Evolutionary conservation across 2,797 vertebrate genomes (phyloP).

Genomic region (Picus viridis): DNA sequence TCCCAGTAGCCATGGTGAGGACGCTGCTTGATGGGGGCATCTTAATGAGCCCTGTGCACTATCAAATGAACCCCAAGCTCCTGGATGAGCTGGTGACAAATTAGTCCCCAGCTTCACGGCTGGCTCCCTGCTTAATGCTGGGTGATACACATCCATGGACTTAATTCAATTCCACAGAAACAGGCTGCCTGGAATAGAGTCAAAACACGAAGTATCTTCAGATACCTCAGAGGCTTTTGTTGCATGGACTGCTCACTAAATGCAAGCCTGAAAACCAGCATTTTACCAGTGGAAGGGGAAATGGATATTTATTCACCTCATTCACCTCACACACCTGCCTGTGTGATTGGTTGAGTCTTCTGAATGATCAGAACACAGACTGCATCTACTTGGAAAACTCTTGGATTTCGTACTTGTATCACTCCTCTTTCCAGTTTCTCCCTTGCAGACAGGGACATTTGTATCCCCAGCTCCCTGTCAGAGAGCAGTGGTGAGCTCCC

Average conservation of each 20-base stretch:
- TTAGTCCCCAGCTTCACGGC: neutral
- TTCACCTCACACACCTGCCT: neutral
- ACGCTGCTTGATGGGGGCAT: neutral
- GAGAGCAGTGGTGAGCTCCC: neutral
- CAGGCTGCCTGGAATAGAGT: neutral
- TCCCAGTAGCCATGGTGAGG: neutral
- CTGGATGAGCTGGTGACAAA: neutral
- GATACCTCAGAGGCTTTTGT: neutral
- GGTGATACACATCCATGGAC: neutral
- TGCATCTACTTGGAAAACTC: neutral
- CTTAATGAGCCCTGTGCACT: neutral
- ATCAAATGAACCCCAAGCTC: accelerated
- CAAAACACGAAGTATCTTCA: neutral
- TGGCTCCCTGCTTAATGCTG: neutral
- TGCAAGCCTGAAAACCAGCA: neutral
- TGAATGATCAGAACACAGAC: neutral
- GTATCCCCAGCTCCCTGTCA: neutral
- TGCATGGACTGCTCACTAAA: neutral
- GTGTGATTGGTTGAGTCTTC: neutral
- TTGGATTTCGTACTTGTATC: neutral
- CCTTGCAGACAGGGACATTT: neutral
- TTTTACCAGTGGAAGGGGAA: neutral
- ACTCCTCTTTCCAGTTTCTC: neutral
- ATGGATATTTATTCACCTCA: neutral
- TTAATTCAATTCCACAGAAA: neutral